These are phyloP conservation scores for Heteractis magnifica DNA, from an alignment of 92 coral and sea anemone species.

Conservation along the genomic window DNA sequence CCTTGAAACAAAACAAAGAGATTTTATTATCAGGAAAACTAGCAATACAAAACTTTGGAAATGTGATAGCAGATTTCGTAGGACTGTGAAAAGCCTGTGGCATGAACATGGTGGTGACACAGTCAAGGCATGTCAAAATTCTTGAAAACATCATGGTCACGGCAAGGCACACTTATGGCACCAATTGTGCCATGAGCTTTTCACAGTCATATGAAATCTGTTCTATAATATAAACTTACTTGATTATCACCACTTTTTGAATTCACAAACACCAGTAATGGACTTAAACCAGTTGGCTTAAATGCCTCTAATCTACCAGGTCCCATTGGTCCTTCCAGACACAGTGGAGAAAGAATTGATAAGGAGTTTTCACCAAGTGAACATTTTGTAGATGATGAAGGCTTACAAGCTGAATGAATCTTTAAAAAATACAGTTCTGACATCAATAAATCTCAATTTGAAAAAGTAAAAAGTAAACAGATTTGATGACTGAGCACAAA, in stretches of 20 bases:
- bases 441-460: no score
- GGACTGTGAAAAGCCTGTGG: no score
- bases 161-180: no score
- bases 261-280: constrained; percentile 92
- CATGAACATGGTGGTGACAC: no score
- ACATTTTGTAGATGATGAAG: constrained; percentile 55
- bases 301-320: constrained; percentile 61
- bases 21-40: background rate
- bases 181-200: no score
- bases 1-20: constrained; percentile 54
- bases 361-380: constrained; percentile 80
- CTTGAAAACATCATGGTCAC: no score
- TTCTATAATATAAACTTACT: constrained; percentile 38
- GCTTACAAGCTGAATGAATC: constrained; percentile 85
- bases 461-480: no score
- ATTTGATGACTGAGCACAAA: no score
- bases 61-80: background rate
- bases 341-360: constrained; percentile 79
- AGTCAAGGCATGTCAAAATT: no score
- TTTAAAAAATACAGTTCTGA: constrained; percentile 11
- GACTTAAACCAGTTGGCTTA: constrained; percentile 78
- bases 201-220: no score
- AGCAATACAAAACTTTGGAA: background rate
- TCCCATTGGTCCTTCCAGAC: constrained; percentile 53
- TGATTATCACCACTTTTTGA: constrained; percentile 99